phyloP scores from a whole-genome alignment of 2,888 invertebrate genomes.

The Tenthredo livida region DNA sequence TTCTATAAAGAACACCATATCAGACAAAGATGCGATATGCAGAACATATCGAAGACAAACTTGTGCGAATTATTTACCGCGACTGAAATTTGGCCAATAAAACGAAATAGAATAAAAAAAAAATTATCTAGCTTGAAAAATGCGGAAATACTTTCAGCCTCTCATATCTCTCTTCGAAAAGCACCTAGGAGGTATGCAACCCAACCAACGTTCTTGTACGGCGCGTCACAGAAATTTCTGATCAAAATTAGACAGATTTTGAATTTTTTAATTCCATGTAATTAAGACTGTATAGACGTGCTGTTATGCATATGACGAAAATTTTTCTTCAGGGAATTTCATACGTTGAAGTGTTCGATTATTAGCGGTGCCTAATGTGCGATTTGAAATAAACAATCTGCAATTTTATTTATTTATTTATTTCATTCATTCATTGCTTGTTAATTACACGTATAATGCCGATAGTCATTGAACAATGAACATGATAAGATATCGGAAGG shows the following conservation, averaged over 20 bases:
- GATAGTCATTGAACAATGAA: background rate
- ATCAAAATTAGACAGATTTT: background rate
- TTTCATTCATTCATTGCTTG: background rate
- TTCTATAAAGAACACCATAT: background rate
- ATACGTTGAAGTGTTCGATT: background rate
- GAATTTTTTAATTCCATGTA: background rate
- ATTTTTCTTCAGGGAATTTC: background rate
- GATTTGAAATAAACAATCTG: background rate
- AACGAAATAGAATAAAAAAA: too few relatives aligned
- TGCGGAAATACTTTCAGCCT: background rate
- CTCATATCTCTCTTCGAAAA: background rate
- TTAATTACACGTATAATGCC: background rate
- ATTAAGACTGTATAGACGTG: background rate
- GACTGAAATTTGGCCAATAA: too few relatives aligned
- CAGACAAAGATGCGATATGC: background rate
- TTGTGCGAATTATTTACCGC: too few relatives aligned
- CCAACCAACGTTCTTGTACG: constrained; percentile 27
- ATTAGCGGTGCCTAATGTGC: background rate
- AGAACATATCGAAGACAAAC: too few relatives aligned
- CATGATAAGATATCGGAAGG: background rate
- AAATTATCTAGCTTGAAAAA: background rate
- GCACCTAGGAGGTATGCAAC: constrained; percentile 39
- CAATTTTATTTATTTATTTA: background rate
- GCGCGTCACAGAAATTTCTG: background rate
- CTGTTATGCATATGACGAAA: background rate